Evolutionary conservation across 2,113 vertebrate species (phyloP).

Genomic region (Nycticorax nycticorax): DNA sequence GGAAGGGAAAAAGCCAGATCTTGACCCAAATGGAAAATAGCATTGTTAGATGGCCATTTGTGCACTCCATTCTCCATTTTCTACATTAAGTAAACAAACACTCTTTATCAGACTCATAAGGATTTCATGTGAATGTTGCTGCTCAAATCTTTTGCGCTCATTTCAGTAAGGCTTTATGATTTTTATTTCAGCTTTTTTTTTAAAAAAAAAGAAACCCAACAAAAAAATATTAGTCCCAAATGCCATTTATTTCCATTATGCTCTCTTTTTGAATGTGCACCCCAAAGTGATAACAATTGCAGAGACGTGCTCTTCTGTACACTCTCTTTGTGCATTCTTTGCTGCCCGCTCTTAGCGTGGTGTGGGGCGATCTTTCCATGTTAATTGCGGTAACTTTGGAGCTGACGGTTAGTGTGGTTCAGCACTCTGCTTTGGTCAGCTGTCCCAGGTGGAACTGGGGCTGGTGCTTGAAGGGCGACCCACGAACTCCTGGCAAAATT

Average conservation of each 20-base stretch:
- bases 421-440: neutral
- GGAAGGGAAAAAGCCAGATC: neutral
- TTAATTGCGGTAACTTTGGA: neutral
- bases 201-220: neutral
- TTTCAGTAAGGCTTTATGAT: neutral
- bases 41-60: neutral
- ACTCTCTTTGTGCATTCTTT: fast-evolving
- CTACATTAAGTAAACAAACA: neutral
- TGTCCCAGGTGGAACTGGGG: neutral
- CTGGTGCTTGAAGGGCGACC: fast-evolving
- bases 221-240: neutral
- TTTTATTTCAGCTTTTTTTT: neutral
- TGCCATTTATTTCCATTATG: neutral
- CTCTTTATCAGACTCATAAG: neutral
- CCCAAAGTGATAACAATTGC: neutral
- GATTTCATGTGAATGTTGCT: neutral
- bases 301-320: fast-evolving
- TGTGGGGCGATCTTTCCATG: neutral
- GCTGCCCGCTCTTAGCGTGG: fast-evolving
- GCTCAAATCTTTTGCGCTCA: neutral
- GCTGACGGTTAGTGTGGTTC: neutral
- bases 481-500: neutral
- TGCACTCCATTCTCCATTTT: neutral
- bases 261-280: neutral
- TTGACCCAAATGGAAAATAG: neutral